These are phyloP conservation scores for Columba janthina DNA, from an alignment of 2,113 vertebrate species.

Conservation along the genomic window DNA sequence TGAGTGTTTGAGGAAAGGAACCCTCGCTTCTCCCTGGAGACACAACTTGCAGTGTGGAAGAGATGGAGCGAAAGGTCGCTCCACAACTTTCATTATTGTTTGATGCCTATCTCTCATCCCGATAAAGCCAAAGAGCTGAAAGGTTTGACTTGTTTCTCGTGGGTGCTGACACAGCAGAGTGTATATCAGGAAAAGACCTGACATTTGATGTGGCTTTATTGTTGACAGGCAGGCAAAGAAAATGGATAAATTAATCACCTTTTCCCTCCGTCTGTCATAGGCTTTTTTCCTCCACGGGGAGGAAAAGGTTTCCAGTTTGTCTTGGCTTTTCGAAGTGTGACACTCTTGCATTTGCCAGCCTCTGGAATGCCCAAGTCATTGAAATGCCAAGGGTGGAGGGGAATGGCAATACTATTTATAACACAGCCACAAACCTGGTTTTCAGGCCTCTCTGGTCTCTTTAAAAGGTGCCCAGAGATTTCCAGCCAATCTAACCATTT, in stretches of 20 bases:
- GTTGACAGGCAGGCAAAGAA: neutral
- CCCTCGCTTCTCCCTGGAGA: neutral
- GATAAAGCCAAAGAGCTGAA: slow-evolving; percentile 9
- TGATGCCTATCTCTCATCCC: neutral
- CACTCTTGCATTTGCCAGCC: neutral
- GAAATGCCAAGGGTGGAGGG: neutral
- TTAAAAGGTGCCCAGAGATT: neutral
- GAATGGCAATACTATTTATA: neutral
- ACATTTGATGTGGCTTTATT: slow-evolving; percentile 37
- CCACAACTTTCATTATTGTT: neutral
- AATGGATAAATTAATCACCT: slow-evolving; percentile 35
- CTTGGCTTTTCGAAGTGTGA: slow-evolving; percentile 36
- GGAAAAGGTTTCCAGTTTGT: slow-evolving; percentile 31
- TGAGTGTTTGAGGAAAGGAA: neutral
- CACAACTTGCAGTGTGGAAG: neutral
- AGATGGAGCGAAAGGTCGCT: neutral
- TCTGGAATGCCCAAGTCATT: neutral
- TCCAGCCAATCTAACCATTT: neutral
- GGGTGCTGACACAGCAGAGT: neutral
- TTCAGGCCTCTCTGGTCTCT: neutral
- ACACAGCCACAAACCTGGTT: neutral
- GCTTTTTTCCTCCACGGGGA: neutral
- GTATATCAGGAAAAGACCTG: neutral
- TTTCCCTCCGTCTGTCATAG: slow-evolving; percentile 25
- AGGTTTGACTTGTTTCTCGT: neutral